These are phyloP conservation scores for Orthosia gracilis DNA, from an alignment of 2,888 invertebrate species.

Conservation along the genomic window DNA sequence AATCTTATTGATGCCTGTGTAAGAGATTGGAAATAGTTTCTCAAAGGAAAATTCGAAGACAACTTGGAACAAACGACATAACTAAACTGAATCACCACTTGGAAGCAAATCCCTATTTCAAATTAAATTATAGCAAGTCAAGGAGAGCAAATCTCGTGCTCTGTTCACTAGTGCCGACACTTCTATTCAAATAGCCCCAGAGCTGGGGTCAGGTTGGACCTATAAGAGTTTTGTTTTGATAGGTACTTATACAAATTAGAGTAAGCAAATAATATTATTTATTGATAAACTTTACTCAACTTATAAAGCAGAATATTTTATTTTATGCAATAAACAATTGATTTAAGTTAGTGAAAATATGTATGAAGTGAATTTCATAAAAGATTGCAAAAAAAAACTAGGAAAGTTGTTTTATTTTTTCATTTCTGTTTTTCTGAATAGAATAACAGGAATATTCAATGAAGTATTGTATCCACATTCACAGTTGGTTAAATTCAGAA, in stretches of 20 bases:
- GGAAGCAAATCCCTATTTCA: slow-evolving; percentile 61
- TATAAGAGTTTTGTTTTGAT: slow-evolving; percentile 55
- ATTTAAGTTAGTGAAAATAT: background rate
- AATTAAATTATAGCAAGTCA: slow-evolving; percentile 65
- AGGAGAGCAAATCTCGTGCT: slow-evolving; percentile 51
- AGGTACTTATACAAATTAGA: slow-evolving; percentile 41
- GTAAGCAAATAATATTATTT: slow-evolving; percentile 39
- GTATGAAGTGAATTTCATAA: slow-evolving; percentile 3
- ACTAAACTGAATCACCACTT: slow-evolving; percentile 62
- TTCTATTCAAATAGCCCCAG: slow-evolving; percentile 61
- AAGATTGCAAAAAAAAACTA: background rate
- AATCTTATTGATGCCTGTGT: background rate
- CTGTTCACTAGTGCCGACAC: slow-evolving; percentile 56
- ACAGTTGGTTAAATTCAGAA: slow-evolving; percentile 3
- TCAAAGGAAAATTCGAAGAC: slow-evolving; percentile 34
- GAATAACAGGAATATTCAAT: slow-evolving; percentile 19
- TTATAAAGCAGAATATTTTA: slow-evolving; percentile 10
- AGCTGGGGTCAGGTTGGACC: slow-evolving; percentile 40
- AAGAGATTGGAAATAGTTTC: slow-evolving; percentile 39
- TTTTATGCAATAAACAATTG: background rate
- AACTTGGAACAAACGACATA: slow-evolving; percentile 55
- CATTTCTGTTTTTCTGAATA: background rate
- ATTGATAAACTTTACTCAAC: slow-evolving; percentile 29
- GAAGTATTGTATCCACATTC: background rate
- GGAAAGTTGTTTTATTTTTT: background rate